Conservation (phyloP, 2,888 invertebrate species). For the Mellilla xanthometata region DNA sequence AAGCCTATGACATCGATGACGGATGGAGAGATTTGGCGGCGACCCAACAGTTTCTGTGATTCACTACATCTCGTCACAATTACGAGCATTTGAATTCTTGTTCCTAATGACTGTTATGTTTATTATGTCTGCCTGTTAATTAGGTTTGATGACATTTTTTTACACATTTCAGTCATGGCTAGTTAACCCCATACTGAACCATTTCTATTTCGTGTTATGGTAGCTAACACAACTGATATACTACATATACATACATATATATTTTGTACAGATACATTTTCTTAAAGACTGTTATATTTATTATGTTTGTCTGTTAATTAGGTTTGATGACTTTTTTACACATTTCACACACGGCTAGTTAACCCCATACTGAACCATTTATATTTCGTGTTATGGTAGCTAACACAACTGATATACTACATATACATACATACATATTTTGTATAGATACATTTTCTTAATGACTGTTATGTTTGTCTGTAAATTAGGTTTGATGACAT, state of each 20-base stretch:
- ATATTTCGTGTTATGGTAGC: too few species aligned
- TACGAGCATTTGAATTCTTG: slow-evolving; percentile 3
- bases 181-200: too few species aligned
- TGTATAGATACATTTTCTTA: slow-evolving; percentile 2
- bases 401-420: too few species aligned
- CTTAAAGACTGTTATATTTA: slow-evolving; percentile 9
- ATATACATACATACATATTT: too few species aligned
- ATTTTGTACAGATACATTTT: too few species aligned
- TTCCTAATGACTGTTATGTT: slow-evolving; percentile 7
- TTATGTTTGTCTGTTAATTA: slow-evolving; percentile 7
- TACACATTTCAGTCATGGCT: too few species aligned
- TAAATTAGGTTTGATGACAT: not conserved
- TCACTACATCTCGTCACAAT: slow-evolving; percentile 5
- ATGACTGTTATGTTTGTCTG: slow-evolving; percentile 7
- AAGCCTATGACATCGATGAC: slow-evolving; percentile 8
- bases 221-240: too few species aligned
- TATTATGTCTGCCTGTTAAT: slow-evolving; percentile 8
- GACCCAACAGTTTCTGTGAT: slow-evolving; percentile 9
- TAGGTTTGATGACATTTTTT: not conserved
- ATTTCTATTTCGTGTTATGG: too few species aligned
- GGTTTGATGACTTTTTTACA: not conserved
- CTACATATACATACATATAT: too few species aligned
- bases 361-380: too few species aligned
- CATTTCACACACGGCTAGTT: too few species aligned
- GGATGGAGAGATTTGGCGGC: slow-evolving; percentile 9